Base-by-base conservation (phyloP, 2,888 invertebrate species). In the Pristionchus maxplancki region DNA sequence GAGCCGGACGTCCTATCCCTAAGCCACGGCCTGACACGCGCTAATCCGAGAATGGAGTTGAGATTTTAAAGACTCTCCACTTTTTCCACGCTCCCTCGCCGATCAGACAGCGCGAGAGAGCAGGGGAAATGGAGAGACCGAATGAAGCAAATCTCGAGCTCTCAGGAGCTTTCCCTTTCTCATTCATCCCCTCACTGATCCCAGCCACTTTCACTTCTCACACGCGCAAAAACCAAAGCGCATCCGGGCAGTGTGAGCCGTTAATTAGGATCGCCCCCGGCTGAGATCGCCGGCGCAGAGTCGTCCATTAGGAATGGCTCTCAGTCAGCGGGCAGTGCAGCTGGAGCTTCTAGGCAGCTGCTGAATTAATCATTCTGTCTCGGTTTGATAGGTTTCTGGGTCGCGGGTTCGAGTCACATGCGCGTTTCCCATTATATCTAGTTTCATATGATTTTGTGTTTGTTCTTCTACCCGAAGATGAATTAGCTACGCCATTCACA, bases 201-300 rank as follows among this genome's bases (percentile, higher is more conserved):
- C n/a, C 84, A 37, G 3, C 24, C 82, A 48, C 82, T 82, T 82
- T 82, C 82, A 50, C 82, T 53, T 50, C 50, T 82, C 48, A 28
- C 78, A 44, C 44, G 40, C 37, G 48, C 48, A 34, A 48, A 50
- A 44, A 15, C 20, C 37, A 34, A 81, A n/a, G 8, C 48, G 48
- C 50, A 50, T 53, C 82, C 82, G 53, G 48, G 40, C 34, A 37
- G 0, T 0, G 0, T 0, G 50, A 82, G 82, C 48, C 53, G 50
- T 82, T 48, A 53, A 50, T 82, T 53, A 50, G 31, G 31, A 50
- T 24, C 6, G 44, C 28, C 40, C 28, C 11, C 0, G 1, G 11
- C 15, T 24, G 44, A 15, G 81, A 81, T 11, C 24, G 9, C 24
- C 6, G 24, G 9, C 9, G 1, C 40, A 24, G 71, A 67, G 31